A percentile compares a stretch with the other conserved stretches of the same genome.
Evolutionary conservation across 2,888 invertebrate genomes (phyloP).

Genomic region (Carcina quercana): DNA sequence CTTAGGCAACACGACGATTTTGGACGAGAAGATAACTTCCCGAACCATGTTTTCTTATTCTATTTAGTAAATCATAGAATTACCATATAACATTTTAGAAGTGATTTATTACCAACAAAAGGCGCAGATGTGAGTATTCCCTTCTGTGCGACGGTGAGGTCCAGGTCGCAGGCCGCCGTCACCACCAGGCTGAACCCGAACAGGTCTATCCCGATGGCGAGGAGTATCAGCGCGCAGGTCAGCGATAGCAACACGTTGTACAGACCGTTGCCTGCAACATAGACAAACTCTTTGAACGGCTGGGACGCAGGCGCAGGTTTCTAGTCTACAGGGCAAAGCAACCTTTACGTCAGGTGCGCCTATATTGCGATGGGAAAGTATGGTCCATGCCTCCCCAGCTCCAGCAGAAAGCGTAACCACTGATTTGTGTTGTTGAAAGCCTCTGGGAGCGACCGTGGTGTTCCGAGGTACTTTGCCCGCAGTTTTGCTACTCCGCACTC

Average conservation of each 20-base stretch:
- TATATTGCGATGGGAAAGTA: too few relatives aligned
- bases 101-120: slow-evolving; percentile 68
- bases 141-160: slow-evolving; percentile 67
- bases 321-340: not conserved
- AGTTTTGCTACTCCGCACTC: too few relatives aligned
- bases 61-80: too few relatives aligned
- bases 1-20: too few relatives aligned
- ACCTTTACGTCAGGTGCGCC: not conserved
- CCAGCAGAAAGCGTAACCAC: too few relatives aligned
- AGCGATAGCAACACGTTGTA: slow-evolving; percentile 50
- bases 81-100: too few relatives aligned
- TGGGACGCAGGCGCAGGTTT: not conserved
- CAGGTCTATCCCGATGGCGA: slow-evolving; percentile 71
- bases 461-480: too few relatives aligned
- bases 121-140: slow-evolving; percentile 73
- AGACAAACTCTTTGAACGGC: not conserved
- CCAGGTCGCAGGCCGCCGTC: slow-evolving; percentile 71
- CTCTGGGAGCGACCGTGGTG: too few relatives aligned
- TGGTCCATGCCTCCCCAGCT: too few relatives aligned
- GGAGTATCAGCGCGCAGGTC: slow-evolving; percentile 59
- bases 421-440: too few relatives aligned
- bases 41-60: too few relatives aligned
- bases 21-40: too few relatives aligned
- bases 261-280: slow-evolving; percentile 46
- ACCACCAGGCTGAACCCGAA: slow-evolving; percentile 74